Evolutionary conservation across 2,888 invertebrate genomes (phyloP).

Genomic region (Cephus pygmeus): DNA sequence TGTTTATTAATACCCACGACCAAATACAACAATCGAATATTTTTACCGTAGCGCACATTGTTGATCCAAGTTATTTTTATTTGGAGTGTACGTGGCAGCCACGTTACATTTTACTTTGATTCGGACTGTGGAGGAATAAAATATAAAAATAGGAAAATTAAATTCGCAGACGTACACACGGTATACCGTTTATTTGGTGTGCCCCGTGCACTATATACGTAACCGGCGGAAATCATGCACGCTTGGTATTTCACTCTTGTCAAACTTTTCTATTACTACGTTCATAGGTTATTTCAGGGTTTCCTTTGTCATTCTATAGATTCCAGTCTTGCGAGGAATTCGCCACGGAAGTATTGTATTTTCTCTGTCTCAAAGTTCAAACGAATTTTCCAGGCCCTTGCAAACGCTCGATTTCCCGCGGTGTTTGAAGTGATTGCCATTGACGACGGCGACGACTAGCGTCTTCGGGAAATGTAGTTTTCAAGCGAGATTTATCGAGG

Average conservation of each 20-base stretch:
- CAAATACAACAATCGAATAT: neutral
- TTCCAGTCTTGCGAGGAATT: neutral
- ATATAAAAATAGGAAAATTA: neutral
- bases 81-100: neutral
- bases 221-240: neutral
- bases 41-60: neutral
- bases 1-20: neutral
- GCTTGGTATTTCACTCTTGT: neutral
- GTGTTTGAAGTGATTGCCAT: neutral
- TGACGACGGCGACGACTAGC: neutral
- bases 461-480: neutral
- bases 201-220: neutral
- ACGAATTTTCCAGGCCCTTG: neutral
- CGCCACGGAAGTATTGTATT: neutral
- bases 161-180: neutral
- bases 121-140: neutral
- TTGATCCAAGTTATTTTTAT: neutral
- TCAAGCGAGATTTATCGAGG: too few relatives aligned
- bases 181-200: neutral
- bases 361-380: neutral
- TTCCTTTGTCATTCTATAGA: neutral
- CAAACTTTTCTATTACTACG: neutral
- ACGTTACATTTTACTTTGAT: neutral
- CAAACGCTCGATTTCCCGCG: neutral
- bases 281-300: neutral